These are phyloP conservation scores for Heterocephalus glaber DNA, from an alignment of 2,113 vertebrate species.

Conservation along the genomic window DNA sequence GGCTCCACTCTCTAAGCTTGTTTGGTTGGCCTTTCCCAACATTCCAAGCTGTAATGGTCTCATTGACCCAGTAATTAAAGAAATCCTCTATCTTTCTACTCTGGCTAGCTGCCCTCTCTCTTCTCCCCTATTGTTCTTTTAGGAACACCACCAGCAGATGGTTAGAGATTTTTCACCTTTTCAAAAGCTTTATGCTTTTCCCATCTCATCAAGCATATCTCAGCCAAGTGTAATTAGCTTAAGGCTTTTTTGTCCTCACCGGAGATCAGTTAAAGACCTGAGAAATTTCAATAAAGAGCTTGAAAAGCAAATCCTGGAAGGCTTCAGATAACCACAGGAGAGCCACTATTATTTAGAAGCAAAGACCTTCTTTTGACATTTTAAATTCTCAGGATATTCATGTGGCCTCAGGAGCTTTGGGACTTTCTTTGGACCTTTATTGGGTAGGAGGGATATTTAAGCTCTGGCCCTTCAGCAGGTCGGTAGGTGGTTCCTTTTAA, in stretches of 20 bases:
- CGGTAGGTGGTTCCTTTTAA: slow-evolving; percentile 87
- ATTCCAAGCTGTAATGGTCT: slow-evolving; percentile 76
- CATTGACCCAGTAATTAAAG: slow-evolving; percentile 83
- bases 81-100: slow-evolving; percentile 78
- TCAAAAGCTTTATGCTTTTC: slow-evolving; percentile 89
- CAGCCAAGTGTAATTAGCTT: slow-evolving; percentile 90
- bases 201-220: slow-evolving; percentile 90
- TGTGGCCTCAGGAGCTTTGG: slow-evolving; percentile 82
- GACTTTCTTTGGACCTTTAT: slow-evolving; percentile 62
- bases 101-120: slow-evolving; percentile 68
- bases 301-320: slow-evolving; percentile 85
- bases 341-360: slow-evolving; percentile 83
- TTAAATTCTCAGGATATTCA: slow-evolving; percentile 85
- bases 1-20: slow-evolving; percentile 49
- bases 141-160: slow-evolving; percentile 87
- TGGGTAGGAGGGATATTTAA: slow-evolving; percentile 83
- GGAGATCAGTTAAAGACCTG: slow-evolving; percentile 88
- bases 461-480: slow-evolving; percentile 76
- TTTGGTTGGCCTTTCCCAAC: slow-evolving; percentile 59
- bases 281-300: slow-evolving; percentile 86
- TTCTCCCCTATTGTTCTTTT: slow-evolving; percentile 81
- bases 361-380: slow-evolving; percentile 69
- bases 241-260: slow-evolving; percentile 85
- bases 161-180: slow-evolving; percentile 87
- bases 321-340: slow-evolving; percentile 84